Percentiles rank a stretch among this genome's conserved stretches.
These are phyloP conservation scores for Phylloscopus trochiloides DNA, from an alignment of 2,113 vertebrate genomes.

Conservation along the genomic window DNA sequence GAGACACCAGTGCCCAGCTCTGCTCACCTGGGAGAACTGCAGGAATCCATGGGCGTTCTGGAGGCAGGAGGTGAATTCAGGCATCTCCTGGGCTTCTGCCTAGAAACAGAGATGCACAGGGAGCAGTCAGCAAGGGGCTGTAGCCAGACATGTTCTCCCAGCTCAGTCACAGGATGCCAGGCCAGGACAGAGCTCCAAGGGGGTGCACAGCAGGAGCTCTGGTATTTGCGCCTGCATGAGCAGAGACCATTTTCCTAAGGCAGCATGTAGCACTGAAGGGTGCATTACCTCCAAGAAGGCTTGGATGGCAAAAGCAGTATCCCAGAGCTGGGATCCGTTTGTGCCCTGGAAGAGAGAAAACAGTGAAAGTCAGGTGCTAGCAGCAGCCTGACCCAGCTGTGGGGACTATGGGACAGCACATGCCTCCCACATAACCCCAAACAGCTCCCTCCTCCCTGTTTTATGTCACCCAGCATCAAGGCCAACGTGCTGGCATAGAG, in stretches of 20 bases:
- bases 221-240: fast-evolving
- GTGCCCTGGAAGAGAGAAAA: constrained; percentile 81
- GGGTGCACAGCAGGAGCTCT: background rate
- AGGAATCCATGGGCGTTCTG: constrained; percentile 82
- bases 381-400: background rate
- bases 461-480: background rate
- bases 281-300: constrained; percentile 88
- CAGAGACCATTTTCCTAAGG: background rate
- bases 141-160: background rate
- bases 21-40: constrained; percentile 82
- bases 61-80: constrained; percentile 77
- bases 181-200: background rate
- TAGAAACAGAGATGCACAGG: constrained; percentile 49
- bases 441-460: background rate
- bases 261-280: background rate
- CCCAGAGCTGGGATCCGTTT: constrained; percentile 96
- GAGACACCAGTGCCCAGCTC: background rate
- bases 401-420: background rate
- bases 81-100: constrained; percentile 85
- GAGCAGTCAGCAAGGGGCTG: background rate
- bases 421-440: background rate
- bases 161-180: background rate
- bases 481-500: background rate
- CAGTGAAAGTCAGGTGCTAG: background rate
- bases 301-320: constrained; percentile 91